Conservation (phyloP, 2,888 invertebrate species). For the Athrips mouffetella region DNA sequence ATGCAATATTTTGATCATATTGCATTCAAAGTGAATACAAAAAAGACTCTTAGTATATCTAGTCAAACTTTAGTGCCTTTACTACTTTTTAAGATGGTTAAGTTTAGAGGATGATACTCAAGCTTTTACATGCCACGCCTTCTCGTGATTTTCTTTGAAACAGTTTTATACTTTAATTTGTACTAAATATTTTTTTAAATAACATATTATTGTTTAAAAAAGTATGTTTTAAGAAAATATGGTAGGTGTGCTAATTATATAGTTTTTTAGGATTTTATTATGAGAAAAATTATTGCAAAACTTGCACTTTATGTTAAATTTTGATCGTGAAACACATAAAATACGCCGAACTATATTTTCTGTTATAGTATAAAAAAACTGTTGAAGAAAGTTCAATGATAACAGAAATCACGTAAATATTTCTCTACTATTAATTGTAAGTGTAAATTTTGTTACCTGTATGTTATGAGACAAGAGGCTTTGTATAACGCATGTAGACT, state of each 20-base stretch:
- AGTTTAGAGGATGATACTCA: neutral
- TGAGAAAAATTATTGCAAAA: no score
- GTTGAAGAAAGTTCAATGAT: no score
- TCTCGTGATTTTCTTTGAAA: no score
- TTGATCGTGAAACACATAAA: no score
- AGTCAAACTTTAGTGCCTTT: conserved; percentile 75
- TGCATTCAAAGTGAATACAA: conserved; percentile 61
- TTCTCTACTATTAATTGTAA: neutral
- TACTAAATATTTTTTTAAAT: no score
- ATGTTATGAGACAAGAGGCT: conserved; percentile 42
- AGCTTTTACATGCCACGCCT: no score
- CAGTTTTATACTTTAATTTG: no score
- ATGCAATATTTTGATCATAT: conserved; percentile 50
- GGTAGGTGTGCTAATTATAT: neutral
- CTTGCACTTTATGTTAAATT: no score
- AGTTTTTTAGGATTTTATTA: no score
- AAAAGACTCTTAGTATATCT: conserved; percentile 72
- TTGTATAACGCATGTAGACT: conserved; percentile 42
- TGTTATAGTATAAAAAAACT: no score
- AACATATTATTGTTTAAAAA: no score
- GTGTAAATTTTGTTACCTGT: conserved; percentile 47
- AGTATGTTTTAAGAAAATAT: neutral
- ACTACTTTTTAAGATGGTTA: conserved; percentile 12
- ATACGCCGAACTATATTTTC: no score
- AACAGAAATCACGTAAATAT: neutral